Conservation (phyloP, 2,113 vertebrate genomes). For the Thermophis baileyi region DNA sequence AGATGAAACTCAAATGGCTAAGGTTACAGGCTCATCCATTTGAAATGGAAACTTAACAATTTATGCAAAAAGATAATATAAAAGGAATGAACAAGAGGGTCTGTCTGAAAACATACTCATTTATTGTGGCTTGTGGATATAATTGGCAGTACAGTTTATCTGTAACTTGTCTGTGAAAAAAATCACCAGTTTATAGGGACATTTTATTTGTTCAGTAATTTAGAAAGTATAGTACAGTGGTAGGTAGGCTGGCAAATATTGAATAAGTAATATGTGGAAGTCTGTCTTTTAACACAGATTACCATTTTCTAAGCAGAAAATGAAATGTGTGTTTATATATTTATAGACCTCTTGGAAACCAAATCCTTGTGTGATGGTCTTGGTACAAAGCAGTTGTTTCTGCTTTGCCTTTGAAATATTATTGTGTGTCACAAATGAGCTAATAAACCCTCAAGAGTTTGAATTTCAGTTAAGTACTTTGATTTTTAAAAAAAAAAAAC, state of each 20-base stretch:
- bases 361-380: background rate
- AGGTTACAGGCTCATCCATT: slow-evolving; percentile 15
- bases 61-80: slow-evolving; percentile 3
- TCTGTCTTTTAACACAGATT: background rate
- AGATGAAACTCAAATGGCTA: slow-evolving; percentile 31
- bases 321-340: slow-evolving; percentile 28
- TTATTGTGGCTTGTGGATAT: slow-evolving; percentile 18
- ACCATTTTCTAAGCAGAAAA: background rate
- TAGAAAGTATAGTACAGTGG: background rate
- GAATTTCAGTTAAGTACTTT: slow-evolving; percentile 33
- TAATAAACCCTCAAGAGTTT: background rate
- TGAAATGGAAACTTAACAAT: slow-evolving; percentile 11
- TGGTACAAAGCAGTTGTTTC: slow-evolving; percentile 27
- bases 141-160: background rate
- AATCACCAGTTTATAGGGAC: background rate
- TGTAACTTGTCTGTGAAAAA: slow-evolving; percentile 11
- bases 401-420: slow-evolving; percentile 3
- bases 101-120: background rate
- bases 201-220: slow-evolving; percentile 4
- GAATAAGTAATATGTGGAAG: background rate
- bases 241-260: slow-evolving; percentile 36
- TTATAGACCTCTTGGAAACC: background rate
- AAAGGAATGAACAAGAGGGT: background rate
- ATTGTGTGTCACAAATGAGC: slow-evolving; percentile 27
- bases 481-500: slow-evolving; percentile 10